Evolutionary conservation across 2,888 invertebrate species (phyloP).

Genomic region (Beris chalybata): DNA sequence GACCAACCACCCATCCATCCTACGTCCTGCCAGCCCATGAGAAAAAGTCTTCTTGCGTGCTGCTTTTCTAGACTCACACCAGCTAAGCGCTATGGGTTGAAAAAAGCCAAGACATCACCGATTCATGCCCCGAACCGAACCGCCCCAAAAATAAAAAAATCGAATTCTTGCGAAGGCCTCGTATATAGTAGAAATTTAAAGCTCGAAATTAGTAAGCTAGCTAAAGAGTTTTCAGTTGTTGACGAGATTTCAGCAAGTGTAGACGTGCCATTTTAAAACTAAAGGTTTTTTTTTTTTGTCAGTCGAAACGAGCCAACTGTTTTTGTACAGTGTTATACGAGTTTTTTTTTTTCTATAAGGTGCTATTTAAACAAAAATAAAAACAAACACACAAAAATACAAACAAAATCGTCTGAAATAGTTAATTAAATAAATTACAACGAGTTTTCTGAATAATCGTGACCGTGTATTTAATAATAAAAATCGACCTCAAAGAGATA

Average conservation of each 20-base stretch:
- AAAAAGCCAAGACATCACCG: neutral
- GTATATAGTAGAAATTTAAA: slow-evolving; percentile 7
- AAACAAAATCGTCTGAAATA: neutral
- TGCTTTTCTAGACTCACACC: too few relatives aligned
- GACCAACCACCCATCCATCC: neutral
- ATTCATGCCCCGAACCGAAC: slow-evolving; percentile 4
- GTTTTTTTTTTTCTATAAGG: neutral
- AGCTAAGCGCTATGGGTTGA: neutral
- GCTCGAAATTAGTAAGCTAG: slow-evolving; percentile 19
- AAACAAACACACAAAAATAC: neutral
- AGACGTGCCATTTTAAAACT: slow-evolving; percentile 21
- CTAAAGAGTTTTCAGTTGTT: slow-evolving; percentile 34
- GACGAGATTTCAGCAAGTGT: slow-evolving; percentile 33
- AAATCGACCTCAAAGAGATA: too few relatives aligned
- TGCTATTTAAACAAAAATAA: neutral
- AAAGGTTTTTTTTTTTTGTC: too few relatives aligned
- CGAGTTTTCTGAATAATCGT: too few relatives aligned
- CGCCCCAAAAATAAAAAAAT: slow-evolving; percentile 11
- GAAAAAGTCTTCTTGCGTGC: too few relatives aligned
- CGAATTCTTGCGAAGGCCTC: slow-evolving; percentile 25
- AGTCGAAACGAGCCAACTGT: neutral
- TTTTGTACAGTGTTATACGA: neutral
- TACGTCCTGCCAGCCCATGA: neutral
- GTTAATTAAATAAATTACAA: slow-evolving; percentile 2
- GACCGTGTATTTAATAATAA: too few relatives aligned